A percentile compares a stretch with the other conserved stretches of the same genome.
phyloP scores from a whole-genome alignment of 2,797 vertebrate species.

The Garrulus glandarius region DNA sequence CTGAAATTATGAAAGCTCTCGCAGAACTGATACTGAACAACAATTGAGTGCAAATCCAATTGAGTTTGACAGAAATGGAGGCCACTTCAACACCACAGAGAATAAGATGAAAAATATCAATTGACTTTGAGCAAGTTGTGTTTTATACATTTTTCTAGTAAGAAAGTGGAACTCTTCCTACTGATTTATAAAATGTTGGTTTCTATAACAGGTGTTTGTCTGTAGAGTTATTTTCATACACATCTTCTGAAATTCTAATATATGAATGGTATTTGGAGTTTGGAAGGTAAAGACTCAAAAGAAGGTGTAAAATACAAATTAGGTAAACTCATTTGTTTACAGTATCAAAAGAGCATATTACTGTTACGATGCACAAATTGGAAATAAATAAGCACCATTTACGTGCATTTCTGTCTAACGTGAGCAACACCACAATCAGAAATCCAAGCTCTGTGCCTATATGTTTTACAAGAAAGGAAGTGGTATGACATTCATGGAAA shows the following conservation, averaged over 20 bases:
- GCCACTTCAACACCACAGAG: not conserved
- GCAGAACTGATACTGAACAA: not conserved
- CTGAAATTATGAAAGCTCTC: not conserved
- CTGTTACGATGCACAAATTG: not conserved
- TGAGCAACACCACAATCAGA: not conserved
- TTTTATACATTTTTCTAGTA: not conserved
- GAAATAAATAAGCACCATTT: not conserved
- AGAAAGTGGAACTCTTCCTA: not conserved
- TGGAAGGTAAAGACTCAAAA: not conserved
- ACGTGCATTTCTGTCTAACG: not conserved
- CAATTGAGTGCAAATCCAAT: not conserved
- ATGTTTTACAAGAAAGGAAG: not conserved
- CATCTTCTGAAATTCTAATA: not conserved
- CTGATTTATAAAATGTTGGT: not conserved
- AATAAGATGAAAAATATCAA: not conserved
- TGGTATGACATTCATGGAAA: not conserved
- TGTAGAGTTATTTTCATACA: not conserved
- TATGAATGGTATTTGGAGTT: not conserved
- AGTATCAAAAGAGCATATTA: not conserved
- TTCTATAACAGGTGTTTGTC: not conserved
- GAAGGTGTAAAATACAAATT: not conserved
- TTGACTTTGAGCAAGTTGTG: rapidly evolving
- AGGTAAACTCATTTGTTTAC: not conserved
- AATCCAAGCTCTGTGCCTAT: not conserved
- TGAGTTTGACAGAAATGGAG: not conserved